These are phyloP conservation scores for Pseudococcus viburni DNA, from an alignment of 2,888 invertebrate species.

Conservation along the genomic window DNA sequence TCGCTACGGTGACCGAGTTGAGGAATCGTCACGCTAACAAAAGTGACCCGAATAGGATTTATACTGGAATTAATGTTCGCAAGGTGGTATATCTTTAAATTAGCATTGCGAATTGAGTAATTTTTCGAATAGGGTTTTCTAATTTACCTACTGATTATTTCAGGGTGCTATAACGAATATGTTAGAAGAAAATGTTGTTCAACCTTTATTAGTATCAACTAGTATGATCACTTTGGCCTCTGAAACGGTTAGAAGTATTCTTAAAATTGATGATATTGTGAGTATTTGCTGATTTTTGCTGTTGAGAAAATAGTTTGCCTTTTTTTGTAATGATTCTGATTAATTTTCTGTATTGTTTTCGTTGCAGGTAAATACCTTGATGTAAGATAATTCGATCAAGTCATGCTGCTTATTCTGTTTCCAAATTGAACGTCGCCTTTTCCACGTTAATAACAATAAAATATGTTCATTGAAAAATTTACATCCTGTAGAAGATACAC, in stretches of 20 bases:
- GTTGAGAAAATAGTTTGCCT: not conserved
- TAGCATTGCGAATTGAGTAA: not conserved
- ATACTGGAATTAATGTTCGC: slow-evolving; percentile 97
- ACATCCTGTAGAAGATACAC: not conserved
- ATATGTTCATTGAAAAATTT: not conserved
- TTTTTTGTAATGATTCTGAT: not conserved
- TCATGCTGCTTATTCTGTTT: not conserved
- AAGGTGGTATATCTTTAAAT: slow-evolving; percentile 72
- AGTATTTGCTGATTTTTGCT: slow-evolving; percentile 71
- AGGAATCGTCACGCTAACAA: slow-evolving; percentile 93
- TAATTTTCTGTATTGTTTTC: slow-evolving; percentile 30
- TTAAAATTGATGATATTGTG: slow-evolving; percentile 99
- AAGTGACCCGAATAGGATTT: slow-evolving; percentile 91
- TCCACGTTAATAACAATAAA: slow-evolving; percentile 6
- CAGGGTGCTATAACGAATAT: slow-evolving; percentile 95
- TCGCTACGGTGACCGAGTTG: slow-evolving; percentile 96
- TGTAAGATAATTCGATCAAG: slow-evolving; percentile 45
- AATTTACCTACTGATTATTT: slow-evolving; percentile 31
- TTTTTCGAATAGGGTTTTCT: not conserved
- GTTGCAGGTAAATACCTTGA: slow-evolving; percentile 59
- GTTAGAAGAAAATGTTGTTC: slow-evolving; percentile 95
- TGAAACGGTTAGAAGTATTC: slow-evolving; percentile 96
- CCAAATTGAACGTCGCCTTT: slow-evolving; percentile 42
- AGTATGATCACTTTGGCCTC: slow-evolving; percentile 95
- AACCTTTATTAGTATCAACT: slow-evolving; percentile 94